These are phyloP conservation scores for Drosophila tristis DNA, from an alignment of 1,140 invertebrate species.

Conservation along the genomic window DNA sequence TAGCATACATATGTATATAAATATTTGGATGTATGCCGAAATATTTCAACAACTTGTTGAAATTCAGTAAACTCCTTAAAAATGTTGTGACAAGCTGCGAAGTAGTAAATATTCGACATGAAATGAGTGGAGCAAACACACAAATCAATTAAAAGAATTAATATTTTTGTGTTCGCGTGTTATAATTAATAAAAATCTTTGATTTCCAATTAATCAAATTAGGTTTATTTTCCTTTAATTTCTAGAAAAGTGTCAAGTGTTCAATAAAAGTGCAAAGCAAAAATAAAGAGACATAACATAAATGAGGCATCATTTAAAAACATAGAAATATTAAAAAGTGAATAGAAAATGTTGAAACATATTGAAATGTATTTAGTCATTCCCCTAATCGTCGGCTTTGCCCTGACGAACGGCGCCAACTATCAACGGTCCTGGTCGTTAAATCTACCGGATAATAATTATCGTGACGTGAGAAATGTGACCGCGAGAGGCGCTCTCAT, in stretches of 20 bases:
- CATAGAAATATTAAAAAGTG: constrained; percentile 12
- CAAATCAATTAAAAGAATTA: constrained; percentile 9
- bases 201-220: neutral
- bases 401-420: too few species aligned
- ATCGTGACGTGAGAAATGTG: constrained; percentile 26
- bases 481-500: constrained; percentile 2
- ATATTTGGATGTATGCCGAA: constrained; percentile 29
- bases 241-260: constrained; percentile 21
- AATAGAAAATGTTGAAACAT: neutral
- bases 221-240: neutral
- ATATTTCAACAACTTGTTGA: constrained; percentile 53
- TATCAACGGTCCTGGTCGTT: too few species aligned
- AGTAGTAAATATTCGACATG: constrained; percentile 1
- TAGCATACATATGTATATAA: constrained; percentile 3
- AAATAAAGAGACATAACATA: neutral
- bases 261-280: neutral
- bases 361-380: constrained; percentile 17
- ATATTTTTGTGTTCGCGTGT: neutral
- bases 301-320: neutral
- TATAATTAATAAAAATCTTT: neutral
- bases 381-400: neutral
- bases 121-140: too few species aligned
- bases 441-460: constrained; percentile 9
- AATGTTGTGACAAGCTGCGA: constrained; percentile 8
- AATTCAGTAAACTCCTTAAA: constrained; percentile 12